phyloP scores from a whole-genome alignment of 2,888 invertebrate genomes.

The Amorpha juglandis region DNA sequence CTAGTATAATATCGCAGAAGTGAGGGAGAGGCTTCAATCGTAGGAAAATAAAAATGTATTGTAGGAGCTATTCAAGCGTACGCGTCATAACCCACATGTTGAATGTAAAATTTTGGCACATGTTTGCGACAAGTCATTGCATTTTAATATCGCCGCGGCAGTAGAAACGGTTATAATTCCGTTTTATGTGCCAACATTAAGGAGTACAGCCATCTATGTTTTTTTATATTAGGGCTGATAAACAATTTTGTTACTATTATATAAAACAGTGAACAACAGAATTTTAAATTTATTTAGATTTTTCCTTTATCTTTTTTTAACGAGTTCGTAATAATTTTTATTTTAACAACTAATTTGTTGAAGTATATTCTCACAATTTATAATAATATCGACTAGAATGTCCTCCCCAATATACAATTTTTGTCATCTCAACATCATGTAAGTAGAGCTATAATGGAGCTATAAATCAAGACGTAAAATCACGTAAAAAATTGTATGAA shows the following conservation, averaged over 20 bases:
- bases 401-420: background rate
- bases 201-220: conserved; percentile 1
- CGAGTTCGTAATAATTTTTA: too few relatives aligned
- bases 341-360: too few relatives aligned
- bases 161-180: conserved; percentile 32
- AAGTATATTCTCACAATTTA: too few relatives aligned
- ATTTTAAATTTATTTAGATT: too few relatives aligned
- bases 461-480: background rate
- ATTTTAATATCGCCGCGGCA: conserved; percentile 40
- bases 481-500: conserved; percentile 2
- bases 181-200: conserved; percentile 36
- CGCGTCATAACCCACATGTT: conserved; percentile 10
- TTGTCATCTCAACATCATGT: background rate
- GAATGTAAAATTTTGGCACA: conserved; percentile 39
- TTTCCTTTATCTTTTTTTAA: too few relatives aligned
- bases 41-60: background rate
- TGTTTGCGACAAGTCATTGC: conserved; percentile 37
- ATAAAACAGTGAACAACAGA: too few relatives aligned
- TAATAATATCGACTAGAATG: background rate
- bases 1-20: too few relatives aligned
- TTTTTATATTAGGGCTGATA: too few relatives aligned
- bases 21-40: too few relatives aligned
- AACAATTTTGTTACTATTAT: too few relatives aligned
- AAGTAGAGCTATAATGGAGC: background rate
- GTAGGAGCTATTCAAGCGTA: conserved; percentile 1